Base-by-base conservation (phyloP, 2,113 vertebrate genomes). In the Sprattus sprattus region DNA sequence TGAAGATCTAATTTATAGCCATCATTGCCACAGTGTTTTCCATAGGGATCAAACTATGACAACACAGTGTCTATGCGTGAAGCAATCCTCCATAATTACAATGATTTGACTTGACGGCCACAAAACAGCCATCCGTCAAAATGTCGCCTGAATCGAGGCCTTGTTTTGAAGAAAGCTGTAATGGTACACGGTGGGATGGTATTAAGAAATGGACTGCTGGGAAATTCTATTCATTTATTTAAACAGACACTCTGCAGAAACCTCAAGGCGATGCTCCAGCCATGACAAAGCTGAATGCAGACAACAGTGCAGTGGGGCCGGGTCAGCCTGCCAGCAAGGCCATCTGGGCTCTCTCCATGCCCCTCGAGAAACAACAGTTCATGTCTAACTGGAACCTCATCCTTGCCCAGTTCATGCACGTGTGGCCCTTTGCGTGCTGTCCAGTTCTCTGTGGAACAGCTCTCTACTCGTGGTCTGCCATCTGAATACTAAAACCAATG, bases 31-130 rank as follows among this genome's bases (percentile, higher is more conserved):
- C 64, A 78, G 32, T 39, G 71, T 78, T 78, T 78, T 78, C 71
- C 25, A 78, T 78, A 1, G 25, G 32, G 28, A 39, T 32, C 39
- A 78, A 78, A 78, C 71, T 15, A 32, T 78, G 71, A 16, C 32
- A 39, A 32, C 71, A 78, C 71, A 78, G 3, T 15, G 13, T 10
- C 13, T 15, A 11, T 39, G 71, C 13, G 71, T 78, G 71, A 3
- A 78, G 71, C 71, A 78, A 78, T 78, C 71, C 13, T 78, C 71
- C 15, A 32, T 39, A 78, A 78, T 78, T 67, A 67, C 71, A 78
- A 32, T 39, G 71, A 39, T 78, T 32, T 28, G 32, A 28, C 28
- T 32, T 32, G 10, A 32, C 28, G 28, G 71, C 71, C 71, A 78
- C 71, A 13, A 39, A 32, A 39, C 32, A 78, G 32, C 71, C 25